These are phyloP conservation scores for Pterobdella sp. DNA, from an alignment of 2,888 invertebrate species.

Conservation along the genomic window DNA sequence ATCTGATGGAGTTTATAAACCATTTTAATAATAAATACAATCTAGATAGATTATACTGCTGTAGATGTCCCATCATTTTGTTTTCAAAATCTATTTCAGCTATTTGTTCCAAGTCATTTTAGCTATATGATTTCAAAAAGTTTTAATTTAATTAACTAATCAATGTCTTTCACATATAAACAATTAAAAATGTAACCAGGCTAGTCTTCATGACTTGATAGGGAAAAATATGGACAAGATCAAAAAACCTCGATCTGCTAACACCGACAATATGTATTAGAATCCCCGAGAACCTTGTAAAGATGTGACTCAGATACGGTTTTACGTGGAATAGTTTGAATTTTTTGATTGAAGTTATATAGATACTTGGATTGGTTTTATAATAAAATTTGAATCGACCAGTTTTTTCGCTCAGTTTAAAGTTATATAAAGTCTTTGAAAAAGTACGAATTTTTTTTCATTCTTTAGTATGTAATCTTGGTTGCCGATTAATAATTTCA, in stretches of 20 bases:
- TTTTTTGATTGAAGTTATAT: background rate
- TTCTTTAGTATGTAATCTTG: too few relatives aligned
- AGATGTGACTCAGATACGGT: background rate
- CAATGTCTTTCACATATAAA: background rate
- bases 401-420: background rate
- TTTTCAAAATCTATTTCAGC: too few relatives aligned
- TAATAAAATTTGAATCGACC: background rate
- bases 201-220: slow-evolving; percentile 91
- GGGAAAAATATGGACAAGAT: slow-evolving; percentile 97
- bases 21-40: too few relatives aligned
- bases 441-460: too few relatives aligned
- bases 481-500: too few relatives aligned
- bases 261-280: slow-evolving; percentile 49
- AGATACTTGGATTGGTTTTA: background rate
- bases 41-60: too few relatives aligned
- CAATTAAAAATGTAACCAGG: slow-evolving; percentile 51
- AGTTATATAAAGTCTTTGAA: too few relatives aligned
- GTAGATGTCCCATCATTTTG: too few relatives aligned
- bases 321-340: background rate
- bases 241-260: slow-evolving; percentile 78
- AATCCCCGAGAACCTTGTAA: slow-evolving; percentile 21
- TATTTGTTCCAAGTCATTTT: too few relatives aligned
- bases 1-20: too few relatives aligned
- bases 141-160: too few relatives aligned
- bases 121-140: too few relatives aligned